Base-by-base conservation (phyloP, 2,888 invertebrate species). In the Eupithecia insigniata region DNA sequence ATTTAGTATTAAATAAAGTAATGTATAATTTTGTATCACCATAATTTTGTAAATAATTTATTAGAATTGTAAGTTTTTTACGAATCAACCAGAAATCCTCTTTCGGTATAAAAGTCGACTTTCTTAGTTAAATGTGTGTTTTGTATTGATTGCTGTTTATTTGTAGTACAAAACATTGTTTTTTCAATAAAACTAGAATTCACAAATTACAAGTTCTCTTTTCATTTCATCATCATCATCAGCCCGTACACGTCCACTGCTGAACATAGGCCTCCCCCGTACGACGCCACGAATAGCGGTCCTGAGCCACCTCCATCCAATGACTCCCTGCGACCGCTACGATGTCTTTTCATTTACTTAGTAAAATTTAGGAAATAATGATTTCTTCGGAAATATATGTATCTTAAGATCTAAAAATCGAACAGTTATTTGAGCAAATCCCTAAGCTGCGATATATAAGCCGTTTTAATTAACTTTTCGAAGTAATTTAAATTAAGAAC, bases 121-220 rank as follows among this genome's bases (percentile, higher is more conserved):
- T 64, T 64, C 22, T n/a, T 36, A 10, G 34, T 34, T n/a, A 39
- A 39, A 26, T 36, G 64, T 66, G 51, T 73, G 70, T 60, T 58
- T 46, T 68, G 60, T 67, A 34, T 51, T 36, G n/a, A 60, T 51
- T 61, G 43, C n/a, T 68, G 66, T 75, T 70, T 77, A 77, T 72
- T 68, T 75, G 70, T 73, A 74, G 73, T 74, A 73, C 67, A 55
- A 69, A 76, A 71, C 69, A 78, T 80, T 82, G 82, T 81, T 80
- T 82, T 79, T 77, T 72, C 69, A 85, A 83, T 85, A 84, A 85
- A 86, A 72, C 72, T 83, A 85, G 83, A 83, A 83, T 86, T 84
- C 84, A 81, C 83, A 84, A 81, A n/a, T n/a, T 77, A 76, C 39
- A 36, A 70, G 28, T 61, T 32, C 0, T 30, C 3, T 18, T 61